Evolutionary conservation across 2,888 invertebrate genomes (phyloP).

Genomic region (Epistrophe grossulariae): DNA sequence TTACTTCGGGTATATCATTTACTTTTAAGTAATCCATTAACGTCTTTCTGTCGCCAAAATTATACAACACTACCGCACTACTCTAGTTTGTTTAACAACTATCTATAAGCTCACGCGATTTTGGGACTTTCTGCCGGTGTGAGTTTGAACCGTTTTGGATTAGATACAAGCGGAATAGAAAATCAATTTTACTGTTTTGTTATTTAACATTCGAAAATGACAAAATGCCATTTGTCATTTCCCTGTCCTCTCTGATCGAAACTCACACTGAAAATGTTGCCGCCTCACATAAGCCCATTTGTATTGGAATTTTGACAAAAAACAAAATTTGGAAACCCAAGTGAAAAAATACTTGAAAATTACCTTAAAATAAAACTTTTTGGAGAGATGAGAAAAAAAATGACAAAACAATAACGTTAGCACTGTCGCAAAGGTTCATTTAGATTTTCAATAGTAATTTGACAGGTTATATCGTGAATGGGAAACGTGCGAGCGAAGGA

Average conservation of each 20-base stretch:
- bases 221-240: constrained; percentile 20
- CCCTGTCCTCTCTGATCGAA: neutral
- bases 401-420: too few relatives aligned
- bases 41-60: constrained; percentile 32
- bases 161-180: constrained; percentile 55
- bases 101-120: constrained; percentile 43
- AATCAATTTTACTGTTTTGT: constrained; percentile 69
- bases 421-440: too few relatives aligned
- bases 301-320: neutral
- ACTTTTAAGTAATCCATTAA: constrained; percentile 66
- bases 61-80: constrained; percentile 45
- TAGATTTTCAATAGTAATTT: too few relatives aligned
- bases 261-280: constrained; percentile 7
- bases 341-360: too few relatives aligned
- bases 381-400: too few relatives aligned
- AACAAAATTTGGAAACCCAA: neutral
- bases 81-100: constrained; percentile 16
- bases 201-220: constrained; percentile 59
- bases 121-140: neutral
- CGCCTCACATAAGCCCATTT: neutral
- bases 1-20: constrained; percentile 31
- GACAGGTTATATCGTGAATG: too few relatives aligned
- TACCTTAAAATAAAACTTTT: too few relatives aligned
- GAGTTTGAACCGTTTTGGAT: constrained; percentile 43
- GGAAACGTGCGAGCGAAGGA: too few relatives aligned